Base-by-base conservation (phyloP, 2,888 invertebrate genomes). In the Imbricaverruca yamaguchii region DNA sequence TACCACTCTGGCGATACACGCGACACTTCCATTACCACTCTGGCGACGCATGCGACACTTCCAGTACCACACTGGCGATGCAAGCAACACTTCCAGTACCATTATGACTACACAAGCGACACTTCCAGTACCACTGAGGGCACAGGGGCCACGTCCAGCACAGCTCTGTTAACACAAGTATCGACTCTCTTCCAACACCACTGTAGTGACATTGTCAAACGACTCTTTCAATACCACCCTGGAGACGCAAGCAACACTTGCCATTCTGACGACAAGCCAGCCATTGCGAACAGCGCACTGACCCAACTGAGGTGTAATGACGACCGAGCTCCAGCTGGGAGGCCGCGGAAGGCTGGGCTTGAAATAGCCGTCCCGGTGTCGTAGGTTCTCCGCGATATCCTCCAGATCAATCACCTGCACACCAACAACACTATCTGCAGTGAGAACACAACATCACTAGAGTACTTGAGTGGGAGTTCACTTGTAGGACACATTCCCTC, bases 1-100 rank as follows among this genome's bases (percentile, higher is more conserved):
- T 96, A 96, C 98, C 98, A 98, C 88, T 98, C 97, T 94, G 88
- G 10, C 53, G 80, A 65, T 4, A 39, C 11, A n/a, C 21, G 63
- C n/a, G 63, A n/a, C 97, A 98, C 87, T 95, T 94, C 96, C 97
- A 98, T 87, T 96, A 96, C 98, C 98, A 98, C 88, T 98, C 97
- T 94, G 88, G 10, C 53, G 80, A 65, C 39, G 4, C 11, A n/a
- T 21, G 63, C n/a, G 63, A 21, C 97, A 98, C 87, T 95, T 94
- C 96, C 97, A 98, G 87, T 96, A 96, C 98, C 98, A 98, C 88
- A 98, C 97, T 94, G 88, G 10, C 53, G 80, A 65, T 4, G 4
- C 11, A n/a, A 39, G 63, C n/a, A 21, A 21, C 97, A 98, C 87
- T 95, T 94, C 96, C 97, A 98, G 87, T 96, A 96, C 98, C 98